Evolutionary conservation across 2,888 invertebrate genomes (phyloP).

Genomic region (Dynastes tityus): DNA sequence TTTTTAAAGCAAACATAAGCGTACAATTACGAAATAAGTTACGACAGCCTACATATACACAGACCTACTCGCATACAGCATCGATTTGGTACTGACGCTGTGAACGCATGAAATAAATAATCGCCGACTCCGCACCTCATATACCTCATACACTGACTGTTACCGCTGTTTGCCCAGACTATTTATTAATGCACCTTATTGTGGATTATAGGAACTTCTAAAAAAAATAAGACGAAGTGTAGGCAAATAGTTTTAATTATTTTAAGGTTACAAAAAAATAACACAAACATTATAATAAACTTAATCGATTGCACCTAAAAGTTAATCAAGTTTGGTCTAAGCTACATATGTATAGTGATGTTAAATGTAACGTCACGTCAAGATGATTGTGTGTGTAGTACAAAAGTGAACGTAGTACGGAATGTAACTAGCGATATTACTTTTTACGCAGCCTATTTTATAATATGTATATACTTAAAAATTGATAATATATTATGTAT

Average conservation of each 20-base stretch:
- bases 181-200: too few relatives aligned
- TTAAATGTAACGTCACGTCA: constrained; percentile 1
- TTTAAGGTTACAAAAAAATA: constrained; percentile 42
- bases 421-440: constrained; percentile 38
- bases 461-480: not conserved
- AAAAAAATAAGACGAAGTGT: not conserved
- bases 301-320: constrained; percentile 21
- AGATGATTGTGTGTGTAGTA: not conserved
- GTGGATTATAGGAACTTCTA: too few relatives aligned
- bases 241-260: constrained; percentile 24
- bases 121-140: too few relatives aligned
- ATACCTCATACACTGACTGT: too few relatives aligned
- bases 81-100: too few relatives aligned
- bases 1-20: too few relatives aligned
- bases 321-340: constrained; percentile 17
- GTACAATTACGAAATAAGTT: too few relatives aligned
- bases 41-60: too few relatives aligned
- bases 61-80: too few relatives aligned
- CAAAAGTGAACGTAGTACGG: constrained; percentile 26
- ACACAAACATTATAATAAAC: constrained; percentile 26
- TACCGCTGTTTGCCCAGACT: too few relatives aligned
- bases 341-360: constrained; percentile 20
- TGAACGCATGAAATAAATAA: too few relatives aligned
- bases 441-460: constrained; percentile 8
- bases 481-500: constrained; percentile 2